Percentiles rank a stretch among this genome's conserved stretches.
Conservation (phyloP, 2,797 vertebrate species). For the Enteromius trimaculatus region DNA sequence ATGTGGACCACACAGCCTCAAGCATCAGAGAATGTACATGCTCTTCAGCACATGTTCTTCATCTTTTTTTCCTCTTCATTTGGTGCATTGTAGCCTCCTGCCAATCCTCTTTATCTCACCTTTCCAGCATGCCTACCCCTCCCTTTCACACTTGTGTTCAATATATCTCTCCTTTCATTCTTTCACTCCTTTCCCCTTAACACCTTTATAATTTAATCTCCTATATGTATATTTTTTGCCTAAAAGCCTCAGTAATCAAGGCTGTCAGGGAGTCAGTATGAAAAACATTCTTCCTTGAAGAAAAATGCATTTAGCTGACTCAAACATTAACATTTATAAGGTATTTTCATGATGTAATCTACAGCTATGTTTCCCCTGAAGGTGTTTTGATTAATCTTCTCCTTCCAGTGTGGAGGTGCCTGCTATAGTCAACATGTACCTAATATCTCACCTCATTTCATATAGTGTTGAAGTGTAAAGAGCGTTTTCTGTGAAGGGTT, state of each 20-base stretch:
- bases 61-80: neutral
- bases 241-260: neutral
- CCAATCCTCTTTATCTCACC: constrained; percentile 23
- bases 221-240: neutral
- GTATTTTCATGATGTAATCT: constrained; percentile 15
- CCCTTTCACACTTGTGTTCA: constrained; percentile 24
- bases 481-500: neutral
- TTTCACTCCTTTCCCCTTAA: constrained; percentile 2
- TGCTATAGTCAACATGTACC: constrained; percentile 27
- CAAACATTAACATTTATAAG: constrained; percentile 56
- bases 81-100: neutral
- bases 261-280: constrained; percentile 22
- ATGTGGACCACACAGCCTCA: neutral
- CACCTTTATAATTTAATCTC: constrained; percentile 13
- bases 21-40: neutral
- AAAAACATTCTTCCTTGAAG: neutral
- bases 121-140: constrained; percentile 17
- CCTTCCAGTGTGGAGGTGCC: constrained; percentile 49
- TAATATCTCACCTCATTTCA: constrained; percentile 36
- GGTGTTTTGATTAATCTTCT: constrained; percentile 56
- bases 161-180: constrained; percentile 8
- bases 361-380: constrained; percentile 54
- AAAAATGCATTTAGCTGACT: constrained; percentile 11
- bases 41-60: neutral
- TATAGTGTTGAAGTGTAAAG: constrained; percentile 24